Evolutionary conservation across 2,113 vertebrate species (phyloP).

Genomic region (Colaptes auratus): DNA sequence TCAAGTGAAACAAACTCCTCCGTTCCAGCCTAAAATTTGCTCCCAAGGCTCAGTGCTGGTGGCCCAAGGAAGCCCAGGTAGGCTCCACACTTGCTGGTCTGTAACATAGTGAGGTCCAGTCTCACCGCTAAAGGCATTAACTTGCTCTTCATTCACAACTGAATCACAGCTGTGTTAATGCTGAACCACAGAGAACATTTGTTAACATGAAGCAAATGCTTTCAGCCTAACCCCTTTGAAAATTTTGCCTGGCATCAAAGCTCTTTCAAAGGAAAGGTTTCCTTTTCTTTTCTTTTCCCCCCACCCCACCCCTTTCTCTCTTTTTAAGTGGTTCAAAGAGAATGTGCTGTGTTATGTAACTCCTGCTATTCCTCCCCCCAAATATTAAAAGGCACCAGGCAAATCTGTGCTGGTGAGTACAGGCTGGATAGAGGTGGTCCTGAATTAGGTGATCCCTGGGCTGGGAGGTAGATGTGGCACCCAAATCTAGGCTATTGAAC

Average conservation of each 20-base stretch:
- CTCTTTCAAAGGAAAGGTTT: not conserved
- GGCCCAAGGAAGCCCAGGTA: not conserved
- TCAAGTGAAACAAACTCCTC: accelerated
- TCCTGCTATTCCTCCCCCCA: not conserved
- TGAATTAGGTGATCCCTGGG: not conserved
- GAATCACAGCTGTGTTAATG: not conserved
- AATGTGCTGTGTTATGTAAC: not conserved
- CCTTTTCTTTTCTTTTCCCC: accelerated
- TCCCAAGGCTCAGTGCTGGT: not conserved
- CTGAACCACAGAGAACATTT: not conserved
- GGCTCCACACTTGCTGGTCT: not conserved
- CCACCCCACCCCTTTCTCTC: not conserved
- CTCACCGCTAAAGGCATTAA: not conserved
- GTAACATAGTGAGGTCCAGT: not conserved
- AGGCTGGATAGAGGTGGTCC: not conserved
- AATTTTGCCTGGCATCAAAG: not conserved
- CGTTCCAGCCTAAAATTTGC: accelerated
- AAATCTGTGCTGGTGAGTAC: not conserved
- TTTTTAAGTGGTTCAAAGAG: not conserved
- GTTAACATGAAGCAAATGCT: not conserved
- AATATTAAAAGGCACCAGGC: not conserved
- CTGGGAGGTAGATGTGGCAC: not conserved
- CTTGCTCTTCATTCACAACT: not conserved
- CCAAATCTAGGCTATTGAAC: not conserved
- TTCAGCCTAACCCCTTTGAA: not conserved